phyloP scores from a whole-genome alignment of 2,888 invertebrate species.

The Ferrisia virgata region DNA sequence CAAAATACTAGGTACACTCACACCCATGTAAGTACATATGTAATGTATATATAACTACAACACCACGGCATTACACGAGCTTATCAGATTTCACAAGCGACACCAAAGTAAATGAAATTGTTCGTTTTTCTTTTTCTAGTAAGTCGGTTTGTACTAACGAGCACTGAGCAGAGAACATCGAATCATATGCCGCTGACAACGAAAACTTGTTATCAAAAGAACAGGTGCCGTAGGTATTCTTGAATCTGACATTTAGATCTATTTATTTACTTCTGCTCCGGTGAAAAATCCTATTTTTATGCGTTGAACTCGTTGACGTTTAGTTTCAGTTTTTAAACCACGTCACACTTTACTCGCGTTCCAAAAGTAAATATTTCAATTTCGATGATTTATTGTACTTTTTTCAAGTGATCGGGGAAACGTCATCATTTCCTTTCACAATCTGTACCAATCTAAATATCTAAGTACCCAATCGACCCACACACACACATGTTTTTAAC shows the following conservation, averaged over 20 bases:
- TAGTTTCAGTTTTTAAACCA: background rate
- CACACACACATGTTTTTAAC: too few relatives aligned
- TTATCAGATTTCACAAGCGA: slow-evolving; percentile 46
- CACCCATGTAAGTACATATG: slow-evolving; percentile 36
- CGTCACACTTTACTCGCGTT: background rate
- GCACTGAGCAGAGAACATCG: background rate
- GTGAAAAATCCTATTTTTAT: background rate
- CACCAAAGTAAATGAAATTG: slow-evolving; percentile 37
- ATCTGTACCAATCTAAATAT: too few relatives aligned
- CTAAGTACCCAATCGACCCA: too few relatives aligned
- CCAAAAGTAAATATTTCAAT: background rate
- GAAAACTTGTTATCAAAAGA: slow-evolving; percentile 35
- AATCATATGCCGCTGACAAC: slow-evolving; percentile 27
- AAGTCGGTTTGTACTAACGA: slow-evolving; percentile 25
- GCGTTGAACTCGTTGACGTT: too few relatives aligned
- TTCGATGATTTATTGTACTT: background rate
- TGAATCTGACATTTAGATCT: background rate
- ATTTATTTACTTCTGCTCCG: background rate
- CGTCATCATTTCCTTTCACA: too few relatives aligned
- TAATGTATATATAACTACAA: background rate
- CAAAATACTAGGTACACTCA: background rate
- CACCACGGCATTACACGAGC: slow-evolving; percentile 2
- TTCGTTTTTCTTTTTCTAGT: slow-evolving; percentile 22
- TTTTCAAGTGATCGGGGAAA: background rate
- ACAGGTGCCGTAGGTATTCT: slow-evolving; percentile 35